Conservation (phyloP, 2,888 invertebrate species). For the Aphidius colemani region DNA sequence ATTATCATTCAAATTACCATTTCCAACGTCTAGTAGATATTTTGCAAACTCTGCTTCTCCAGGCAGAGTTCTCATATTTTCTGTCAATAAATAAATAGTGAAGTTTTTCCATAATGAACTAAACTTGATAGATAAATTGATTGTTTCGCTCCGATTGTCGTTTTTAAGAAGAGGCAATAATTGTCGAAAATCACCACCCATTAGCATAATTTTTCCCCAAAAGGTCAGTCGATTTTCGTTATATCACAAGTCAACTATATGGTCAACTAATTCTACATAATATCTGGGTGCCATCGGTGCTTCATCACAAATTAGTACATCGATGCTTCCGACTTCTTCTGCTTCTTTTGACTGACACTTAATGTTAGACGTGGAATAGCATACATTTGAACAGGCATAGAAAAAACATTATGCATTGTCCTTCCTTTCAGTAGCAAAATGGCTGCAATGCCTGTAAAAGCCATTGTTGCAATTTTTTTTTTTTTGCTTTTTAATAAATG, state of each 20-base stretch:
- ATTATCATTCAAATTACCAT: conserved; percentile 31
- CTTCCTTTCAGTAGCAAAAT: conserved; percentile 30
- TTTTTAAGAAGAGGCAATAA: conserved; percentile 19
- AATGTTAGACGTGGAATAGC: conserved; percentile 1
- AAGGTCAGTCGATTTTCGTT: conserved; percentile 2
- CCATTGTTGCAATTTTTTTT: conserved; percentile 23
- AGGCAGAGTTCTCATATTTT: conserved; percentile 35
- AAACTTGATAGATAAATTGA: conserved; percentile 39
- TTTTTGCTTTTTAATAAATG: conserved; percentile 22
- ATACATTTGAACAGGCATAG: conserved; percentile 39
- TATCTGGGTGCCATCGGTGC: conserved; percentile 6
- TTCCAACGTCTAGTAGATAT: conserved; percentile 34
- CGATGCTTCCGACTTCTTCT: too few relatives aligned
- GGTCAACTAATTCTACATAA: conserved; percentile 28
- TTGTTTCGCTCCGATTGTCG: conserved; percentile 23
- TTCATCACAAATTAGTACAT: background rate
- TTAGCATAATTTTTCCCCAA: conserved; percentile 34
- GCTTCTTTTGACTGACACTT: too few relatives aligned
- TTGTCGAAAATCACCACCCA: conserved; percentile 33
- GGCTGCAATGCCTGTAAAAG: conserved; percentile 45
- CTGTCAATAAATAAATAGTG: conserved; percentile 31
- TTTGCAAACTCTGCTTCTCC: conserved; percentile 32
- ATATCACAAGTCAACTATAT: too few relatives aligned
- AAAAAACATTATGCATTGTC: conserved; percentile 43
- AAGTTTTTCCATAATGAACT: conserved; percentile 36